Base-by-base conservation (phyloP, 1,140 invertebrate genomes). In the Ladona fulva region DNA sequence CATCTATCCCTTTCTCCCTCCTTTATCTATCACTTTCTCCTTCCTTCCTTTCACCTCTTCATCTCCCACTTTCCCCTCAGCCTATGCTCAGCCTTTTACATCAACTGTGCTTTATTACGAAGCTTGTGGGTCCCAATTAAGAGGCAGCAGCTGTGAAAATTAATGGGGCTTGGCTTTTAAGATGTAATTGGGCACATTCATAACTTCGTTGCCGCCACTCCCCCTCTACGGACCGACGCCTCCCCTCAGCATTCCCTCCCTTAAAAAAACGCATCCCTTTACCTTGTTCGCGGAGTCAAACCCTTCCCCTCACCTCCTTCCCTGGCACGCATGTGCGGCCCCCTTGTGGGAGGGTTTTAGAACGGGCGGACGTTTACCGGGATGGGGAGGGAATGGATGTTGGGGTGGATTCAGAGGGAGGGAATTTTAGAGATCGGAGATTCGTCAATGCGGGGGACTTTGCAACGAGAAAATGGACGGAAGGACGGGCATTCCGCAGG, bases 131-230 rank as follows among this genome's bases (percentile, higher is more conserved):
- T 88, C 86, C 87, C 88, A 89, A 89, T 89, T 89, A 89, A 88
- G 87, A 86, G 86, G 86, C 87, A 87, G 87, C 88, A 89, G 88
- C 88, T 89, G 88, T 88, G 88, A 88, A 88, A 89, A 89, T 89
- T 89, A 89, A 89, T 89, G 87, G 87, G 86, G 87, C 88, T 88
- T 87, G 86, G 87, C 87, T 89, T 89, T 88, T 89, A 88, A 89
- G 88, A 89, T 88, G 87, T 89, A 89, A 89, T 89, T 89, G 88
- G 87, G 86, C 84, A 87, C 87, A 88, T 89, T 89, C 87, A 88
- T 89, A 89, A 89, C 86, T 86, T 66, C 52, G 52, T 66, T 66
- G 5, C 52, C 76, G 10, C 76, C 76, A 37, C 76, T 16, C 25
- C 76, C 37, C 19, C 76, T 25, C 76, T 25, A 10, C 44, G n/a